Evolutionary conservation across 2,113 vertebrate genomes (phyloP), one percentile per base, ranked within the genome.

Genomic region (Cathartes aura): DNA sequence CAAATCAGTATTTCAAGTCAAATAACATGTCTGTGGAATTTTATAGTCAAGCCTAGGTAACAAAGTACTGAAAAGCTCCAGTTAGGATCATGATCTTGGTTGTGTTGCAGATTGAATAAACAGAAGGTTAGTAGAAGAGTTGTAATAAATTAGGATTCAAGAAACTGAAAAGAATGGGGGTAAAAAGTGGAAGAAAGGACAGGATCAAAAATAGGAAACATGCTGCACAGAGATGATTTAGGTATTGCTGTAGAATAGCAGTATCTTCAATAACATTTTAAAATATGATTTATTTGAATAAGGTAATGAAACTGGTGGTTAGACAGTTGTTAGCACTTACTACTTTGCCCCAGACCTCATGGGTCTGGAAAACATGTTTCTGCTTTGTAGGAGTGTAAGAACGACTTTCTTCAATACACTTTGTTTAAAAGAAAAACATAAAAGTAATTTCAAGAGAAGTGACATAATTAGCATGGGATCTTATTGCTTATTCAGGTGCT

Each of bases 401-500:
- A 63, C 74, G 4, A 42, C 52, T 89, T 92, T 75, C 9, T 13
- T 89, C 52, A 67, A 34, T 74, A 38, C 26, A 47, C 32, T 78
- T 75, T 20, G 48, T 58, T 90, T 90, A 62, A 75, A 84, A 87
- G 64, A 87, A 87, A 92, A 86, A 52, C 59, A 74, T 23, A 50
- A 63, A 92, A 73, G 67, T 93, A 55, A 63, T 95, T 92, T 82
- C 90, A 47, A 82, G 63, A 86, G 45, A 90, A 89, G 50, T 93
- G 38, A 70, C 53, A 75, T 79, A 67, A 85, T 84, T 74, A 93
- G 48, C 40, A 56, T 88, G 43, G 45, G 30, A 71, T 78, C 32
- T 95, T 88, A 59, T 6, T 90, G 67, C 55, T 92, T 96, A 60
- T 89, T 95, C 86, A 79, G 76, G 52, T 82, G 74, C 83, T 92